Evolutionary conservation across 35 echinoderm and acorn worm genomes (phyloP), one percentile per base, ranked within the genome.

Genomic region (Chiridota heheva): DNA sequence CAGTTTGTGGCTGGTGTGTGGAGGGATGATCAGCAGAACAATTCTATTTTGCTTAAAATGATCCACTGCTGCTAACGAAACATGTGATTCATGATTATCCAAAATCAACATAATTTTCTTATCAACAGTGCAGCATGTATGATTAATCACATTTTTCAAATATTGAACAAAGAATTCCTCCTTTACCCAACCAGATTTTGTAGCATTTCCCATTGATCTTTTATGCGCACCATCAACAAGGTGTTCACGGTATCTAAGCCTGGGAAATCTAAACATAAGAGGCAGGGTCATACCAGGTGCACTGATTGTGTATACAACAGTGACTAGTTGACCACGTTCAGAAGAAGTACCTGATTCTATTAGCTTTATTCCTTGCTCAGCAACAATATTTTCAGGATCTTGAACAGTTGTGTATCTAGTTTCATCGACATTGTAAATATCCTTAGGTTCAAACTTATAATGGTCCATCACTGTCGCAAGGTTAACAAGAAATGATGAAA

Each of bases 361-460:
- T 69, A 80, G 88, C 44, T 91, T 91, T 22, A 46, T 40, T 24
- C 64, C 72, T 55, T 38, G 55, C 41, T 45, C 40, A 7, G 73
- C n/a, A 7, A 83, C 87, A 45, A 76, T 67, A 72, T 31, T 51
- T 6, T 37, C 80, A 1, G 67, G 82, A 41, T 71, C 86, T 73
- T 91, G 88, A 1, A 84, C 82, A 16, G 82, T 85, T 63, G 81
- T 91, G 12, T 73, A 85, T 24, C 88, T 82, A 58, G 88, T 91
- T 62, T 91, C 88, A 69, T 90, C 80, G 1, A 77, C 4, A 41
- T 90, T 90, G 71, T 78, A 90, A 26, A 84, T 69, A 13, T 90
- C 58, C 18, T 74, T 36, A 15, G 88, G 72, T n/a, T 44, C 28
- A 36, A 84, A 86, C 7, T 86, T 70, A 41, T 91, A 28, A 13